Base-by-base conservation (phyloP, 2,888 invertebrate genomes). In the Dynastes hyllus region DNA sequence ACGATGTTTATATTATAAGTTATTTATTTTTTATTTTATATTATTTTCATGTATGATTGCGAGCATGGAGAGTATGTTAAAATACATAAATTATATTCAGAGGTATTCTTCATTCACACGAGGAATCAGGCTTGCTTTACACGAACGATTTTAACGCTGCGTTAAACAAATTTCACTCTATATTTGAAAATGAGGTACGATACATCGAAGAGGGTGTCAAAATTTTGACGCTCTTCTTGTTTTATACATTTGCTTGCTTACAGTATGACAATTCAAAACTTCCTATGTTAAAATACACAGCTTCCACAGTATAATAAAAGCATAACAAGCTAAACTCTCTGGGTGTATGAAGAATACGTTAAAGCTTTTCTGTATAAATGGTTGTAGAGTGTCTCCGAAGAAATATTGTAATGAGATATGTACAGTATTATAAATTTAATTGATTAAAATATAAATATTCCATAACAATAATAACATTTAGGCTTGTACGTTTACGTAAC, bases 341-440 rank as follows among this genome's bases (percentile, higher is more conserved):
- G 1, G 32, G 61, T 40, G 73, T 29, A 73, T 58, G 73, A 58
- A 40, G 58, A 73, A 55, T 73, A 73, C 32, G 32, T 37, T 32
- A 55, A 37, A 50, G 22, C 27, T 40, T 63, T 67, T 67, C 53
- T 58, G 77, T 55, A 53, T 76, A 75, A 69, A 58, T 79, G 79
- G 45, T 55, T 81, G 78, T 78, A 81, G 80, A 80, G 79, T 83
- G 81, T 79, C 45, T 73, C 50, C 58, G 51, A 78, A 67, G 40
- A 73, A 63, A 63, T 63, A 80, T 81, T 82, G 77, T 80, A 76
- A 79, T 66, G 78, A 80, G 37, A 77, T 78, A 58, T 88, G 88
- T 88, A 88, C 88, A 88, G 88, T 88, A 88, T 88, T 88, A 88
- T 84, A 85, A 85, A 85, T 82, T 84, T 83, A 83, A 82, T 83